These are phyloP conservation scores for Medauroidea extradentata DNA, from an alignment of 1,140 invertebrate species.

Conservation along the genomic window DNA sequence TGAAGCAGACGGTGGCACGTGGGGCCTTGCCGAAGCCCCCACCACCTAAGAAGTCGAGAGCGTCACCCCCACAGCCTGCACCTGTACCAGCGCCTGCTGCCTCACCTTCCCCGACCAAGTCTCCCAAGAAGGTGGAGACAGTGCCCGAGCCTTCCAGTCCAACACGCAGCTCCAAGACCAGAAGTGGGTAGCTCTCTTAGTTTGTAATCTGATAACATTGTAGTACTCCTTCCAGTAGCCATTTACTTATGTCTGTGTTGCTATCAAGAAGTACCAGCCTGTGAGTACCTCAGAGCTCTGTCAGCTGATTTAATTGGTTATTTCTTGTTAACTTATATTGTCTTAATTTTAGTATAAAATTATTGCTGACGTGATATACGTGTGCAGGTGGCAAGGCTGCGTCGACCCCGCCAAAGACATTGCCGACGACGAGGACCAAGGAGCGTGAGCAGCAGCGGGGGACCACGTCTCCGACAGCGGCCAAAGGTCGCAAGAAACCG, in stretches of 20 bases:
- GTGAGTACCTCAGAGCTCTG: too few relatives aligned
- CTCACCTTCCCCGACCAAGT: not conserved
- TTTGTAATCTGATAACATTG: too few relatives aligned
- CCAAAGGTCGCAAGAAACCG: constrained; percentile 9
- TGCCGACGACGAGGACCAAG: not conserved
- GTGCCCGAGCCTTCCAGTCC: not conserved
- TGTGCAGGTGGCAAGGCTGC: constrained; percentile 6
- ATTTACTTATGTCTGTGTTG: too few relatives aligned
- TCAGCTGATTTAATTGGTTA: not conserved
- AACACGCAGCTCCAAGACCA: constrained; percentile 10
- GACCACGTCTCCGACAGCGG: not conserved
- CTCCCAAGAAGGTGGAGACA: not conserved
- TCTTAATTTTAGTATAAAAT: not conserved
- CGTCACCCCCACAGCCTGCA: too few relatives aligned
- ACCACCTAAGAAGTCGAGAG: not conserved
- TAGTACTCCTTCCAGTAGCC: too few relatives aligned
- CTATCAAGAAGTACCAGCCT: too few relatives aligned
- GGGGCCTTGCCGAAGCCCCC: not conserved
- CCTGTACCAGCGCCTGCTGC: not conserved
- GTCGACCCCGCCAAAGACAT: constrained; percentile 7
- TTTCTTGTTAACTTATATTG: not conserved
- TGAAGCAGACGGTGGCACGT: constrained; percentile 2
- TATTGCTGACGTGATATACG: too few relatives aligned
- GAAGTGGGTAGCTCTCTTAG: constrained; percentile 10
- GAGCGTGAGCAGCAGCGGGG: not conserved